These are phyloP conservation scores for Sebastes cheni DNA, from an alignment of 2,797 vertebrate species.

Conservation along the genomic window DNA sequence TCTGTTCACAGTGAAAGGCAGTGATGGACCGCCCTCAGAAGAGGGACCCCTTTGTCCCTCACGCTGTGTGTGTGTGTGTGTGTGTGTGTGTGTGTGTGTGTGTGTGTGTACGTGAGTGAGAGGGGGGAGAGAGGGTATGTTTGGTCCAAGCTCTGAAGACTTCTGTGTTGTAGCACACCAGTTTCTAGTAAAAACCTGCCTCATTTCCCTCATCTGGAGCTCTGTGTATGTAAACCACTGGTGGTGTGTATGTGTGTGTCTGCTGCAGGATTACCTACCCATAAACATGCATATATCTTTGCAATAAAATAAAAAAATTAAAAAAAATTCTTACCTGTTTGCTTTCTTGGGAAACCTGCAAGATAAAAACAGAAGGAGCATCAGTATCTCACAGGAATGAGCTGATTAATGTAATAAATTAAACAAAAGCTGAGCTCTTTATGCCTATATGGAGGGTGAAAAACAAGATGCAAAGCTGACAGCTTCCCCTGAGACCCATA, in stretches of 20 bases:
- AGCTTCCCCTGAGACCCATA: slow-evolving; percentile 44
- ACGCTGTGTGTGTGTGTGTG: slow-evolving; percentile 32
- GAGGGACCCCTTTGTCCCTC: slow-evolving; percentile 81
- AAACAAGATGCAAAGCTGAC: slow-evolving; percentile 44
- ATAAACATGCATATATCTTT: background rate
- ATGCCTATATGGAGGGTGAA: background rate
- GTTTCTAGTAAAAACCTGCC: slow-evolving; percentile 45
- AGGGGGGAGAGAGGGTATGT: slow-evolving; percentile 37
- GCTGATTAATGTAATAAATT: background rate
- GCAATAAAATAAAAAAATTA: background rate
- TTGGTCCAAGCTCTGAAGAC: slow-evolving; percentile 70
- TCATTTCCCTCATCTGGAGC: slow-evolving; percentile 48
- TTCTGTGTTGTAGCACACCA: slow-evolving; percentile 63
- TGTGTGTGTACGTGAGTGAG: slow-evolving; percentile 46
- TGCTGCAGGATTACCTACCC: slow-evolving; percentile 2
- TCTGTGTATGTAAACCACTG: slow-evolving; percentile 15
- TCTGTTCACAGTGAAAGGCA: slow-evolving; percentile 81
- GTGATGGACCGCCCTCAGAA: slow-evolving; percentile 76
- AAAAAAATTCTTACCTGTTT: slow-evolving; percentile 86
- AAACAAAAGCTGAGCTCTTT: slow-evolving; percentile 17
- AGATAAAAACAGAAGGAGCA: slow-evolving; percentile 58
- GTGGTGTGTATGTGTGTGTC: background rate
- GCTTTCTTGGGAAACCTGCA: slow-evolving; percentile 98
- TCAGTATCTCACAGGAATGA: slow-evolving; percentile 29
- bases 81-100: slow-evolving; percentile 36